These are phyloP conservation scores for Vanessa tameamea DNA, from an alignment of 1,140 invertebrate species.

Conservation along the genomic window DNA sequence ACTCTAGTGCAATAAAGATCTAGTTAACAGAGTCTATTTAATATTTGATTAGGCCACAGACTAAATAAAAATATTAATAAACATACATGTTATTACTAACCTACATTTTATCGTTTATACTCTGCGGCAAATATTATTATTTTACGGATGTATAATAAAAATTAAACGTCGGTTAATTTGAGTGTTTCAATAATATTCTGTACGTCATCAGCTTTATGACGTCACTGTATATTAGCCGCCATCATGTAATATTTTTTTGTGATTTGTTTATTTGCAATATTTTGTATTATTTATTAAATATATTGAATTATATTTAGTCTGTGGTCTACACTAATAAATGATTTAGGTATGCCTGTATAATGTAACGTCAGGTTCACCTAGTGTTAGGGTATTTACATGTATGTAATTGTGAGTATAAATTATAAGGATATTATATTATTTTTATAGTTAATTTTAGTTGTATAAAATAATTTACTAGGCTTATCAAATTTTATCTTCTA, in stretches of 20 bases:
- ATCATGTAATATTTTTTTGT: too few relatives aligned
- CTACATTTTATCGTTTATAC: too few relatives aligned
- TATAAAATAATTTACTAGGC: constrained; percentile 8
- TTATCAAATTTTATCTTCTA: constrained; percentile 4
- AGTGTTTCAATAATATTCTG: too few relatives aligned
- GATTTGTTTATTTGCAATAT: too few relatives aligned
- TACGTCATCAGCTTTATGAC: too few relatives aligned
- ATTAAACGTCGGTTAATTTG: too few relatives aligned
- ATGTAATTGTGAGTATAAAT: constrained; percentile 21
- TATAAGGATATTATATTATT: constrained; percentile 32
- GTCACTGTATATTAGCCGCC: too few relatives aligned
- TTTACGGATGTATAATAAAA: too few relatives aligned
- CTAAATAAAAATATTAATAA: background rate
- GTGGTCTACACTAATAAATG: background rate
- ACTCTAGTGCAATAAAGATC: constrained; percentile 41
- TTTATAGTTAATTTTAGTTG: constrained; percentile 32
- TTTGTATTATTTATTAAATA: background rate
- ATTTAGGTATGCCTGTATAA: constrained; percentile 4
- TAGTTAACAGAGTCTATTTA: constrained; percentile 31
- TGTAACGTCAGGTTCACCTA: constrained; percentile 14
- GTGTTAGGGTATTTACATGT: constrained; percentile 13
- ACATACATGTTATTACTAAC: background rate
- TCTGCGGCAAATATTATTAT: too few relatives aligned
- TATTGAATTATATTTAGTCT: background rate
- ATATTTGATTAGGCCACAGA: background rate